These are phyloP conservation scores for Podabrus alpinus DNA, from an alignment of 2,888 invertebrate genomes.

Conservation along the genomic window DNA sequence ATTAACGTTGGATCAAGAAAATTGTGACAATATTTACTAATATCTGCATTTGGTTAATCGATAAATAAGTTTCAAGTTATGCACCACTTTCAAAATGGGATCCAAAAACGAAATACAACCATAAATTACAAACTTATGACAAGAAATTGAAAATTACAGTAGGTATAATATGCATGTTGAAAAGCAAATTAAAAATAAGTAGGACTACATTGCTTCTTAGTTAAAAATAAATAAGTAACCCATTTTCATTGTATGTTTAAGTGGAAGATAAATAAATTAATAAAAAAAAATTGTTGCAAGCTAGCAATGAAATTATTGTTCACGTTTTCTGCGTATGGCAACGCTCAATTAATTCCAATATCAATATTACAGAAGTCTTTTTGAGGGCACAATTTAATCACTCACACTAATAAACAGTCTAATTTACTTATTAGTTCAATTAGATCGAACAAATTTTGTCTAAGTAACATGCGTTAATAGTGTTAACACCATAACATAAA, in stretches of 20 bases:
- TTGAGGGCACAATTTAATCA: slow-evolving; percentile 1
- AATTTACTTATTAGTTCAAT: neutral
- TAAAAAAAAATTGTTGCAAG: neutral
- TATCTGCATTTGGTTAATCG: neutral
- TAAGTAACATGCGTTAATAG: neutral
- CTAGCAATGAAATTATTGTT: neutral
- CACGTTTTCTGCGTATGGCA: neutral
- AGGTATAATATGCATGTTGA: neutral
- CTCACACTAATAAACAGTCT: neutral
- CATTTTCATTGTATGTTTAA: neutral
- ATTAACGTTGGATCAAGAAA: neutral
- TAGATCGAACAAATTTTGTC: neutral
- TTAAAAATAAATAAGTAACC: neutral
- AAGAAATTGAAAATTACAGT: neutral
- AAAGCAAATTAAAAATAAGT: neutral
- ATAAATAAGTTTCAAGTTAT: neutral
- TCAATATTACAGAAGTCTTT: neutral
- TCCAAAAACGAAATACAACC: neutral
- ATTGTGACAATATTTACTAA: neutral
- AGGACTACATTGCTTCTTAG: neutral
- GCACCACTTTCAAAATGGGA: neutral
- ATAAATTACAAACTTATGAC: neutral
- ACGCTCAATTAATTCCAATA: neutral
- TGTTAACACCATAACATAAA: neutral
- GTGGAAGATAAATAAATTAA: neutral